Evolutionary conservation across 2,113 vertebrate genomes (phyloP).

Genomic region (Poecilia latipinna): DNA sequence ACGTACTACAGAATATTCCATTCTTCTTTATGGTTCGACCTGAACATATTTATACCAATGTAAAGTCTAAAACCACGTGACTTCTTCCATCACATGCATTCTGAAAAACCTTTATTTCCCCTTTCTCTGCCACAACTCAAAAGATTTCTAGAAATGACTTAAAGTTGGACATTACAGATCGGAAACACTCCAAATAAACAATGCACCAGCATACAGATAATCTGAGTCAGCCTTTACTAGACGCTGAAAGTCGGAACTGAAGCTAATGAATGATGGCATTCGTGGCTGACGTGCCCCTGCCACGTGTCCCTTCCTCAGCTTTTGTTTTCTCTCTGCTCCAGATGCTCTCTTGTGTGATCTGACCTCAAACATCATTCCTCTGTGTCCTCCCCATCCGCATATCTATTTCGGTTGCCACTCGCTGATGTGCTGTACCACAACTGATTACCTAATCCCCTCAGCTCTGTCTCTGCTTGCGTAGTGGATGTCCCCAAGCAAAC

Average conservation of each 20-base stretch:
- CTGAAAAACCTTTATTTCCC: not conserved
- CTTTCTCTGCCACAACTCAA: too few relatives aligned
- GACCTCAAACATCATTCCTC: slow-evolving; percentile 41
- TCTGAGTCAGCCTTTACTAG: slow-evolving; percentile 30
- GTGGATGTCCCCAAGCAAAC: slow-evolving; percentile 18
- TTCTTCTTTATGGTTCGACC: not conserved
- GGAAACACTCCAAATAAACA: slow-evolving; percentile 15
- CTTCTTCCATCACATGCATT: not conserved
- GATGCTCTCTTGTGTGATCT: slow-evolving; percentile 39
- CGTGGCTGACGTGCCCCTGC: slow-evolving; percentile 19
- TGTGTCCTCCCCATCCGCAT: slow-evolving; percentile 30
- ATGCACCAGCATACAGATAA: slow-evolving; percentile 26
- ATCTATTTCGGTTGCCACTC: slow-evolving; percentile 64
- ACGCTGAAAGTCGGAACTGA: slow-evolving; percentile 23
- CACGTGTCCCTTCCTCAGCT: slow-evolving; percentile 11
- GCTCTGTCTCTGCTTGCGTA: slow-evolving; percentile 17
- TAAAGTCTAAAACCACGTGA: not conserved
- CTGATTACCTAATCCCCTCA: slow-evolving; percentile 67
- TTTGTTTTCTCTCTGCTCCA: slow-evolving; percentile 26
- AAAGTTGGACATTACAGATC: not conserved
- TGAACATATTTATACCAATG: not conserved
- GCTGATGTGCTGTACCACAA: slow-evolving; percentile 45
- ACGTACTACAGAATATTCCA: not conserved
- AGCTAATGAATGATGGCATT: slow-evolving; percentile 29
- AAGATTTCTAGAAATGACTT: not conserved